Evolutionary conservation across 2,888 invertebrate genomes (phyloP).

Genomic region (Volucella bombylans): DNA sequence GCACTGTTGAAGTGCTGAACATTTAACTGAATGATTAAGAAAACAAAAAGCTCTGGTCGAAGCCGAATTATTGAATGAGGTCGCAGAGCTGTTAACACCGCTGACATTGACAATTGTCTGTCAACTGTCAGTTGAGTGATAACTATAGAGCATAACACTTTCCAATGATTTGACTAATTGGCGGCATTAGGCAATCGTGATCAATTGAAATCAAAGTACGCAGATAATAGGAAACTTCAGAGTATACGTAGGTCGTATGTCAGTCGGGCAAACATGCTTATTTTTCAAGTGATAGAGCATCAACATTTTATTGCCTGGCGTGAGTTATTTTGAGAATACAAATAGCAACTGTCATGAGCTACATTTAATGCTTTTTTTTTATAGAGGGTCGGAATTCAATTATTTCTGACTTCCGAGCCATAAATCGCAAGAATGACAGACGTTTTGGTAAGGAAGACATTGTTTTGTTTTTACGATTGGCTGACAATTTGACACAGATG

Average conservation of each 20-base stretch:
- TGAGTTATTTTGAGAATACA: background rate
- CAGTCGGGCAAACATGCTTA: background rate
- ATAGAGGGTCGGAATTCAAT: conserved; percentile 5
- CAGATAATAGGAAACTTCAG: background rate
- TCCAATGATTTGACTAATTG: background rate
- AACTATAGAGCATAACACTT: background rate
- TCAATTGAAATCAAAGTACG: conserved; percentile 10
- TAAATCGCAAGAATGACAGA: background rate
- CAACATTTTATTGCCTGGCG: background rate
- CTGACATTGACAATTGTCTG: background rate
- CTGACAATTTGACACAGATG: too few species aligned
- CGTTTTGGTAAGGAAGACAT: too few species aligned
- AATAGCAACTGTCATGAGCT: background rate
- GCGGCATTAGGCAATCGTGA: background rate
- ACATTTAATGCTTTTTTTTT: background rate
- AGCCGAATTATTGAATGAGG: background rate
- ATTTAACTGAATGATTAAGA: too few species aligned
- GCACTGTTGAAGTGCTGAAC: too few species aligned
- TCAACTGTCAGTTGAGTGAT: background rate
- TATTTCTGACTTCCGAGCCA: conserved; percentile 9
- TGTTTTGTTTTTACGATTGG: too few species aligned
- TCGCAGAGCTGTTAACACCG: background rate
- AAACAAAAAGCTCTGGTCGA: too few species aligned
- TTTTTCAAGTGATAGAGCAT: conserved; percentile 3
- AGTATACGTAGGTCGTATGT: background rate